Base-by-base conservation (phyloP, 2,113 vertebrate species). In the Cyprinus carpio region DNA sequence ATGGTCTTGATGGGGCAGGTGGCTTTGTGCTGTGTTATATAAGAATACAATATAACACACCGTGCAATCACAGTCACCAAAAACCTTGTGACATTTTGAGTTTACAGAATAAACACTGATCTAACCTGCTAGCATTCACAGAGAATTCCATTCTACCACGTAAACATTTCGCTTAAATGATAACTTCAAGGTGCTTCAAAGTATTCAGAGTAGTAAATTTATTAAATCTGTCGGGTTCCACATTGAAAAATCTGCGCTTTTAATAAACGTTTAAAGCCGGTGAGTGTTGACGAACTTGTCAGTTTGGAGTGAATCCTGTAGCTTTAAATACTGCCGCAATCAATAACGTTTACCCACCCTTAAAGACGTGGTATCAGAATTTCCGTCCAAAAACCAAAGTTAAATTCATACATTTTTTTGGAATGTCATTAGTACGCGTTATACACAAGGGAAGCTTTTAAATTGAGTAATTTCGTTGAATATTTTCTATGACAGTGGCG, bases 1-100 rank as follows among this genome's bases (percentile, higher is more conserved):
- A 62, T 16, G 54, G 49, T 58, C 11, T 16, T 13, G 81, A 74
- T 40, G 81, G 49, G 46, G 81, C 49, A 40, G 81, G 81, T 83
- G 81, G 67, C n/a, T 83, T 69, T 37, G 23, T 58, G 67, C 81
- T 83, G 29, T 6, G 34, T 54, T 34, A 69, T 6, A 67, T 40
- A 74, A 83, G 31, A 72, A 69, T 31, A 56, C 10, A 29, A 2
- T 62, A 49, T 31, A 34, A 56, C 9, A 54, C 29, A 56, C 1
- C 2, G 18, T 23, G 8, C 27, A 49, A 31, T 20, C 31, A 27
- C 20, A 49, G 25, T 18, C 46, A 82, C 20, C 13, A 72, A 13
- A 82, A 82, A 78, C 18, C 3, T 10, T 13, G 25, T 31, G 18
- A 27, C 29, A 11, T 64, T 40, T 67, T 31, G 40, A 82, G 11